phyloP scores from a whole-genome alignment of 2,888 invertebrate species.

The Cerastis rubricosa region DNA sequence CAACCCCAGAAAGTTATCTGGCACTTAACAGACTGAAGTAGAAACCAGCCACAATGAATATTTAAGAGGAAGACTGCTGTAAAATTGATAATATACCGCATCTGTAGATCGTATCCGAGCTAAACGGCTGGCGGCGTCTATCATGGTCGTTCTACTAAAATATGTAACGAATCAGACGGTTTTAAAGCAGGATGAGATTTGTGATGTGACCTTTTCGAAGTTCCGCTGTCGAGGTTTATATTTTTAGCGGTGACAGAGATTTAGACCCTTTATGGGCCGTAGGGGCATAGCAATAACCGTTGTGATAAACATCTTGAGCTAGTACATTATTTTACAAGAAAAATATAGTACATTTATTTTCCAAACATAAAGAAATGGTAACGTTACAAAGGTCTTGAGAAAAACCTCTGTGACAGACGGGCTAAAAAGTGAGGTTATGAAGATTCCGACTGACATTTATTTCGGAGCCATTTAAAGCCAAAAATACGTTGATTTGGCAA shows the following conservation, averaged over 20 bases:
- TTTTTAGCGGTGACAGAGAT: not conserved
- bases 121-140: conserved; percentile 49
- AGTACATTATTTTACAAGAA: not conserved
- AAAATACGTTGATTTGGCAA: too few relatives aligned
- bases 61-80: conserved; percentile 54
- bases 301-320: not conserved
- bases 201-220: conserved; percentile 19
- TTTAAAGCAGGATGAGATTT: conserved; percentile 43
- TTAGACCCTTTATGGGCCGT: not conserved
- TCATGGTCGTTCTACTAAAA: conserved; percentile 50
- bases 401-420: not conserved
- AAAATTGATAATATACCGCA: conserved; percentile 63
- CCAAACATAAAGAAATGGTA: not conserved
- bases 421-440: not conserved
- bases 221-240: not conserved
- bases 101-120: conserved; percentile 51
- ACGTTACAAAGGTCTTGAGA: not conserved
- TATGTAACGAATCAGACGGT: conserved; percentile 53
- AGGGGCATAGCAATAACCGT: not conserved
- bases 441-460: not conserved
- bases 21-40: conserved; percentile 44
- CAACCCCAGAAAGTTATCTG: conserved; percentile 32
- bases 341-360: not conserved
- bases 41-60: conserved; percentile 55
- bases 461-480: not conserved